Conservation (phyloP, 2,797 vertebrate genomes). For the Garrulus glandarius region DNA sequence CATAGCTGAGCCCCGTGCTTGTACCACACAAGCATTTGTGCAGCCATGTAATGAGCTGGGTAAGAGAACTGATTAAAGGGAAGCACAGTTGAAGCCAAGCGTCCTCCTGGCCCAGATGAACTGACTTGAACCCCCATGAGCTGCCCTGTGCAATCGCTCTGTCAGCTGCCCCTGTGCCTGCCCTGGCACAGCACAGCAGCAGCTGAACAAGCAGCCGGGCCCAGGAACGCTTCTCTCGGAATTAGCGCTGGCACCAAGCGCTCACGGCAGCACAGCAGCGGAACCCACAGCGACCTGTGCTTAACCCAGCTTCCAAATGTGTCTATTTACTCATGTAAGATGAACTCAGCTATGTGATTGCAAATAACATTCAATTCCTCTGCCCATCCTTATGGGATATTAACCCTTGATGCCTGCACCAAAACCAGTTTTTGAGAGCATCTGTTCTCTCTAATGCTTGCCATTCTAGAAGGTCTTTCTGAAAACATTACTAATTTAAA, state of each 20-base stretch:
- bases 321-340: fast-evolving
- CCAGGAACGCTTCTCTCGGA: neutral
- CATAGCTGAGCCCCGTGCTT: neutral
- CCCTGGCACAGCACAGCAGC: neutral
- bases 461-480: neutral
- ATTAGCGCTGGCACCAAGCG: neutral
- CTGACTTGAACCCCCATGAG: neutral
- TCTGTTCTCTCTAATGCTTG: neutral
- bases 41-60: neutral
- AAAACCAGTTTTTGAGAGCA: neutral
- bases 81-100: neutral
- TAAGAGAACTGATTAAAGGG: neutral
- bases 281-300: neutral
- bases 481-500: neutral
- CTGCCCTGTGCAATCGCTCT: neutral
- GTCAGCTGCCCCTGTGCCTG: neutral
- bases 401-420: neutral
- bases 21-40: neutral
- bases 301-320: neutral
- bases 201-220: neutral
- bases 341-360: neutral
- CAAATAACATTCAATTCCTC: neutral
- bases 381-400: neutral
- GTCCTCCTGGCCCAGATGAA: neutral
- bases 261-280: neutral